Evolutionary conservation across 1,140 invertebrate genomes (phyloP), one percentile per base, ranked within the genome.

Genomic region (Linepithema humile): DNA sequence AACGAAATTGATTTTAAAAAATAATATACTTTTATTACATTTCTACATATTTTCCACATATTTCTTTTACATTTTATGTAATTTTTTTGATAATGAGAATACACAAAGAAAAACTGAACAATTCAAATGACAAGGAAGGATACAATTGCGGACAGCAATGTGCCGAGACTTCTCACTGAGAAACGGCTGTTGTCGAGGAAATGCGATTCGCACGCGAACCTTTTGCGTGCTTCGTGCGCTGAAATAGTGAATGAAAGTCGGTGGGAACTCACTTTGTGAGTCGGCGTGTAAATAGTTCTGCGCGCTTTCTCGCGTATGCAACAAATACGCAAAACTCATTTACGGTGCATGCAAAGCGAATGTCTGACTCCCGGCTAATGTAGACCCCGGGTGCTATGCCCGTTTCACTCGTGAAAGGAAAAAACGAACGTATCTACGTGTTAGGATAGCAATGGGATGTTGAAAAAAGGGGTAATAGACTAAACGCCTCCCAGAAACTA

Each of bases 221-320:
- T 80, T 29, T 85, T 38, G 45, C 59, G 83, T 73, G 77, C 40
- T 40, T 40, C n/a, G 38, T 64, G 57, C 64, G 48, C 65, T 72
- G 50, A 82, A 85, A 73, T 70, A 67, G 59, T 85, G 59, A 82
- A 85, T 80, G 77, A 69, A 73, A 82, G 77, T 85, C 67, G 67
- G 77, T 73, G 62, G 38, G 57, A 82, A 55, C 59, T 69, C 67
- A 70, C 67, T 82, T 74, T 73, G 57, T 72, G 40, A 53, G 57
- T 43, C 67, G 3, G 45, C 40, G 48, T 73, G 70, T 82, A 85
- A 85, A 85, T 82, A 85, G 78, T 82, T 85, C 43, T 67, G 60
- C 26, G 69, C 59, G 48, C 60, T 62, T 65, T 74, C 69, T 83
- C 65, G 53, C 40, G 59, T 23, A 72, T 40, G 57, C 43, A 80